Conservation (phyloP, 1,140 invertebrate genomes). For the Aphelinus atriplicis region DNA sequence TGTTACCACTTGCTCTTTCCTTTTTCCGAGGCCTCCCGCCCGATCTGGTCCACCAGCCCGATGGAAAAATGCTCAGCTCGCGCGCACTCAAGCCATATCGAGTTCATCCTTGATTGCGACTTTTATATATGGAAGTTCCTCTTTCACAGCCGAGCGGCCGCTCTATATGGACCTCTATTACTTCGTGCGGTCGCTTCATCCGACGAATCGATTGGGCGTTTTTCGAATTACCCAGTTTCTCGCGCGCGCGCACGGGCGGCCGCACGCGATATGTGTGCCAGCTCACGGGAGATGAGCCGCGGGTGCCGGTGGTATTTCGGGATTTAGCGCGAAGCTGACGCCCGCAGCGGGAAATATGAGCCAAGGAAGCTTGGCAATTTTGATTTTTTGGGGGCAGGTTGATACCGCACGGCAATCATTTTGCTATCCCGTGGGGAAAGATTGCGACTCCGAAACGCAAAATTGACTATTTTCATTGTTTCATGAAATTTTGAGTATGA, state of each 20-base stretch:
- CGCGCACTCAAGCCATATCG: conserved; percentile 10
- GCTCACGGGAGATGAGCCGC: background rate
- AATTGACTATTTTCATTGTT: too few species aligned
- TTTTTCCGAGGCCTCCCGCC: background rate
- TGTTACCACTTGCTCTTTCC: conserved; percentile 30
- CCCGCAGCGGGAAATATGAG: too few species aligned
- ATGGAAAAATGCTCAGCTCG: too few species aligned
- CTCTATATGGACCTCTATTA: background rate
- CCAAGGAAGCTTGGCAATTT: too few species aligned
- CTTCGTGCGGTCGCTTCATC: background rate
- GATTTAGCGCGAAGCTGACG: too few species aligned
- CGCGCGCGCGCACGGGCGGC: background rate
- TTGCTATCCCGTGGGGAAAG: too few species aligned
- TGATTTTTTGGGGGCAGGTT: too few species aligned
- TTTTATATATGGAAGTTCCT: background rate
- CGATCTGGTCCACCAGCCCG: too few species aligned
- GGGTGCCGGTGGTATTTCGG: background rate
- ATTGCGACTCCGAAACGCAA: too few species aligned
- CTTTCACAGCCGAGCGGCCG: too few species aligned
- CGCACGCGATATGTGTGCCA: background rate
- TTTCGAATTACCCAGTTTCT: background rate
- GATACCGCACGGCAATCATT: too few species aligned
- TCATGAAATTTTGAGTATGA: too few species aligned
- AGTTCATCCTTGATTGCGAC: conserved; percentile 42
- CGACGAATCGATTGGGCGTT: conserved; percentile 1